Evolutionary conservation across 2,888 invertebrate species (phyloP), one percentile per base, ranked within the genome.

Genomic region (Patella ulyssiponensis): DNA sequence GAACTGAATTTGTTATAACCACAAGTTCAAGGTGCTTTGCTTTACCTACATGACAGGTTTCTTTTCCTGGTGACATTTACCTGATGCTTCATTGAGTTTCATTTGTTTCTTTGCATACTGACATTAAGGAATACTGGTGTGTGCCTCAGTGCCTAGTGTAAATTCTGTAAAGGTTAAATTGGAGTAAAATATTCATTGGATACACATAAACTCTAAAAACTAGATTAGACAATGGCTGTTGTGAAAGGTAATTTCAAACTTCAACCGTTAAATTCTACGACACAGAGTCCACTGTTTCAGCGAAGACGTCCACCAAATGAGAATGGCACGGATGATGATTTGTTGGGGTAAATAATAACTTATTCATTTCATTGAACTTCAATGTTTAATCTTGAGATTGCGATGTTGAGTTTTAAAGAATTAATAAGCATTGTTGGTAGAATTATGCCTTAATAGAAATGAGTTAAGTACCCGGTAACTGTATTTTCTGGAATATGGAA

Each of bases 261-360:
- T 11, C 88, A 89, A 76, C 85, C 86, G 2, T 80, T 89, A 69
- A 85, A 86, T 79, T 86, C 86, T 33, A 79, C 81, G n/a, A 87
- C 87, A 5, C 84, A 86, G 70, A 88, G 88, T 78, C 83, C 85
- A 11, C 79, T 89, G 69, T 89, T 89, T 76, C 88, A 87, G 80
- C 80, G 89, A 51, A 79, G 89, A 11, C 76, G 87, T 15, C 75
- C 84, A n/a, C 85, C 84, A 54, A 81, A 80, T 51, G 81, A 84
- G 7, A 81, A 80, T 58, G 72, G 76, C 11, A 77, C 85, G 20
- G 81, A 79, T 17, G 33, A 11, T 51, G 52, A 52, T 27, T 71
- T 52, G 33, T 44, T 44, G 44, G 71, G 44, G 71, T 51, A 71
- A 44, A 14, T 27, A n/a, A 44, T 44, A 44, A 44, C 44, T 44